phyloP scores from a whole-genome alignment of 1,140 invertebrate genomes.

The Zaprionus davidi region DNA sequence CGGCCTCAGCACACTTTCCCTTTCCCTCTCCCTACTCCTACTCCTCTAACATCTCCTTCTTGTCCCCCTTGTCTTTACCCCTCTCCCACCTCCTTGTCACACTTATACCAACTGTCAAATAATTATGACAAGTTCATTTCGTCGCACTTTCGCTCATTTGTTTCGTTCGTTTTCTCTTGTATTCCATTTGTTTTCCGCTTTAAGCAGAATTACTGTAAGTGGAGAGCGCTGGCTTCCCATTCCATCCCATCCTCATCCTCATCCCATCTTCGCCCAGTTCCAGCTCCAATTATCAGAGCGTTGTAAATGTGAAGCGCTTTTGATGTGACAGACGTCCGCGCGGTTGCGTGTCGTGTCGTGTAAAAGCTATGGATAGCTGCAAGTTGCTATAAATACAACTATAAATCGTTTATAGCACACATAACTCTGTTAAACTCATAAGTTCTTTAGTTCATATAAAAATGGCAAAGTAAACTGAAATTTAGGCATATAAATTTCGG shows the following conservation, averaged over 20 bases:
- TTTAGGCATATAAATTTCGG: not conserved
- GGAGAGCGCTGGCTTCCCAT: conserved; percentile 26
- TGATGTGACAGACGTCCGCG: conserved; percentile 71
- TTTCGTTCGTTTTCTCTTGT: conserved; percentile 53
- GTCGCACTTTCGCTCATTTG: conserved; percentile 79
- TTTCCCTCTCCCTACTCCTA: too few relatives aligned
- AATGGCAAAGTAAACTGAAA: not conserved
- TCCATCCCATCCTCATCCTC: not conserved
- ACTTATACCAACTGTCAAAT: conserved; percentile 76
- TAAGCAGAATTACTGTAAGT: conserved; percentile 73
- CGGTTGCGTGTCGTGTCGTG: conserved; percentile 45
- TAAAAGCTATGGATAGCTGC: conserved; percentile 31
- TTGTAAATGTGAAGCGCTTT: conserved; percentile 71
- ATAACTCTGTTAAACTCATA: not conserved
- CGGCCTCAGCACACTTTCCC: not conserved
- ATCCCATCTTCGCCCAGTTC: not conserved
- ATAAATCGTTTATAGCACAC: conserved; percentile 5
- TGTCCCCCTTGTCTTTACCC: not conserved
- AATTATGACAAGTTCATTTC: conserved; percentile 83
- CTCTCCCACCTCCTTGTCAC: conserved; percentile 31
- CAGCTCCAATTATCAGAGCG: conserved; percentile 73
- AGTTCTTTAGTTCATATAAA: not conserved
- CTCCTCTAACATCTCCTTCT: not conserved
- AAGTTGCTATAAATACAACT: conserved; percentile 6
- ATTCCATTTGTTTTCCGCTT: conserved; percentile 44